Percentiles rank a stretch among this genome's conserved stretches.
Conservation (phyloP, 1,140 invertebrate species). For the Trichonephila clavata region DNA sequence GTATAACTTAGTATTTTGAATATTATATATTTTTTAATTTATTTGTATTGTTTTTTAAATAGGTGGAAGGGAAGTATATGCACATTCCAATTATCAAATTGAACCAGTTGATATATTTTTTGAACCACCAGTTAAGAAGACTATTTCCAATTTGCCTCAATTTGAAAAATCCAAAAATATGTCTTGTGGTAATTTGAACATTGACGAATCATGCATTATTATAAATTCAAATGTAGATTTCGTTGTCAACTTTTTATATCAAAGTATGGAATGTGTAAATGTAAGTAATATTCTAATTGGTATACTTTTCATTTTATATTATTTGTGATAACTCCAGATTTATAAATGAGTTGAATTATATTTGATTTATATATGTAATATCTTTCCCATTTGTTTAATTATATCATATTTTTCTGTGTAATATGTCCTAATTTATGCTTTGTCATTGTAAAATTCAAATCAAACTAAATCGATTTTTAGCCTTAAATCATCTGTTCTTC, state of each 20-base stretch:
- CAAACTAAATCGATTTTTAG: too few relatives aligned
- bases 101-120: constrained; percentile 34
- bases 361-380: too few relatives aligned
- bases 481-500: too few relatives aligned
- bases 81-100: neutral
- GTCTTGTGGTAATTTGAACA: constrained; percentile 15
- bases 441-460: too few relatives aligned
- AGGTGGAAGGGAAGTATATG: neutral
- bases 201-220: constrained; percentile 54
- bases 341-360: too few relatives aligned
- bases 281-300: neutral
- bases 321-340: too few relatives aligned
- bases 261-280: constrained; percentile 64
- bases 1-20: too few relatives aligned
- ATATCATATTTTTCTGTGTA: too few relatives aligned
- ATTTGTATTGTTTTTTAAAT: neutral
- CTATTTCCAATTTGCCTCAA: neutral
- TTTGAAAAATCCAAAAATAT: constrained; percentile 19
- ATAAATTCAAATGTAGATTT: constrained; percentile 49
- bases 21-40: neutral
- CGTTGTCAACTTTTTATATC: constrained; percentile 23
- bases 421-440: too few relatives aligned
- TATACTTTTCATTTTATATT: too few relatives aligned
- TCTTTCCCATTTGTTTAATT: too few relatives aligned
- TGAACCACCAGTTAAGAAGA: neutral